Conservation (phyloP, 2,888 invertebrate species). For the Unio pictorum region DNA sequence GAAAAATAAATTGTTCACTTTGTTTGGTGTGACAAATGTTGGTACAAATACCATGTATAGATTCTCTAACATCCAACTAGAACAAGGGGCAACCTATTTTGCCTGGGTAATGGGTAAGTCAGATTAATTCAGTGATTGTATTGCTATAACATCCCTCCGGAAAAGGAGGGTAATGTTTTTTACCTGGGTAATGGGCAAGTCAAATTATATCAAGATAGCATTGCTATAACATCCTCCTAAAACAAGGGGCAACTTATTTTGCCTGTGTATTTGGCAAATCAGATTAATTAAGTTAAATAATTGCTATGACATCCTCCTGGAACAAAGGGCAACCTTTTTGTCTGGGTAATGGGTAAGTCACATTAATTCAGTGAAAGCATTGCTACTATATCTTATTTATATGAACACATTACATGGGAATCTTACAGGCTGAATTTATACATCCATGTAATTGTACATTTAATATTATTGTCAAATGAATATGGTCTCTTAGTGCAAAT, state of each 20-base stretch:
- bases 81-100: constrained; percentile 31
- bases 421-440: no score
- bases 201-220: background rate
- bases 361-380: no score
- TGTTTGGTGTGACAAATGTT: constrained; percentile 25
- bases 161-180: constrained; percentile 28
- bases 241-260: constrained; percentile 31
- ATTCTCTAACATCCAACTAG: constrained; percentile 18
- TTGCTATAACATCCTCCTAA: constrained; percentile 13
- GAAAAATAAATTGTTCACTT: constrained; percentile 18
- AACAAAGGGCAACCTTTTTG: no score
- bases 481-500: no score
- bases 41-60: constrained; percentile 27
- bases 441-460: no score
- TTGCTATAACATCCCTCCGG: constrained; percentile 11
- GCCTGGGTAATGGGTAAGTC: constrained; percentile 44
- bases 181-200: constrained; percentile 43
- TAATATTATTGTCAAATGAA: no score
- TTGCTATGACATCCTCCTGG: background rate
- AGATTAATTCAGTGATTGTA: background rate
- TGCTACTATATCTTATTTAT: no score
- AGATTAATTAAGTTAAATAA: no score
- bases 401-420: no score
- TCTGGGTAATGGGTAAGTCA: no score
- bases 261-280: constrained; percentile 42